Base-by-base conservation (phyloP, 2,888 invertebrate species). In the Gonocerus acuteangulatus region DNA sequence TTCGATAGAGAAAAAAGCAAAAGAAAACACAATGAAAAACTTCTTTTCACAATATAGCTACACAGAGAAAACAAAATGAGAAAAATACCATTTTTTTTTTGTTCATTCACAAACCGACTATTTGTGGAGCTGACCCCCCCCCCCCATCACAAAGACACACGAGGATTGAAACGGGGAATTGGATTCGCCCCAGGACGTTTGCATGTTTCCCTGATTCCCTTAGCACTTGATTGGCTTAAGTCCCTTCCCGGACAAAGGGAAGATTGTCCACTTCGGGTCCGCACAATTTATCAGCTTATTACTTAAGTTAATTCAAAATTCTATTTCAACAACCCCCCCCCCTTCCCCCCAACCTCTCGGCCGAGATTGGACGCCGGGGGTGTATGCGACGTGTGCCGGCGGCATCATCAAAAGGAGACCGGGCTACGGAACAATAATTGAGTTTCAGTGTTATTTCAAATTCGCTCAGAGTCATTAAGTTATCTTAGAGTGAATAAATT, bases 281-380 rank as follows among this genome's bases (percentile, higher is more conserved):
- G 54, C 39, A 7, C 54, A 42, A 54, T 54, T 54, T 54, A 23
- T 42, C 54, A 54, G 22, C 54, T 54, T 54, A 54, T 54, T 54
- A 54, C 51, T 51, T 42, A 42, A 42, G n/a, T 42, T 51, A 51
- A 51, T 51, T 51, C 51, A 51, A 51, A 51, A 34, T 51, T 27
- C 27, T 27, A 27, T 27, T n/a, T n/a, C 27, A 6, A 27, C 27
- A 27, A 6, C 51, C 34, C 51, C 34, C 19, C 9, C 22, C 47
- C 21, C 21, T 15, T 7, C 32, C 48, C 9, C 11, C 9, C 23
- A n/a, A n/a, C n/a, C n/a, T n/a, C n/a, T n/a, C n/a, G n/a, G n/a
- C n/a, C 27, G 27, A 27, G 27, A 27, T 27, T 27, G 27, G 27
- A n/a, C n/a, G n/a, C n/a, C n/a, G n/a, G n/a, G n/a, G n/a, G n/a